Evolutionary conservation across 1,140 invertebrate species (phyloP).

Genomic region (Camponotus floridanus): DNA sequence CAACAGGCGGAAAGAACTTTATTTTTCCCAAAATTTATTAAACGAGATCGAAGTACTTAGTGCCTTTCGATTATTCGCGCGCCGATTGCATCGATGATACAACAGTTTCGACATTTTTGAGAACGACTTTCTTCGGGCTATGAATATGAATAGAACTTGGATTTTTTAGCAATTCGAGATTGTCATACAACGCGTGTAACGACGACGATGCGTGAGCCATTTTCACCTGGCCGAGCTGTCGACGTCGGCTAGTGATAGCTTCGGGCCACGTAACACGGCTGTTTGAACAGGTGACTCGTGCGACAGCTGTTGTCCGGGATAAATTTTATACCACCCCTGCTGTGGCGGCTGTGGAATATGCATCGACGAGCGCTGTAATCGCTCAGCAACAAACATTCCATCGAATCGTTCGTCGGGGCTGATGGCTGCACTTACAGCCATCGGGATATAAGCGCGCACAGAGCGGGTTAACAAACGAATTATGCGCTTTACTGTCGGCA

Average conservation of each 20-base stretch:
- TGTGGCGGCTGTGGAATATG: slow-evolving; percentile 33
- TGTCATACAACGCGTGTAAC: slow-evolving; percentile 37
- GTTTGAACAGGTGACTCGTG: slow-evolving; percentile 73
- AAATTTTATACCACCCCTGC: slow-evolving; percentile 71
- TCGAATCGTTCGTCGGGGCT: background rate
- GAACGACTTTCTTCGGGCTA: background rate
- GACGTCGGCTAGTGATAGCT: slow-evolving; percentile 60
- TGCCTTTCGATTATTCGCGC: background rate
- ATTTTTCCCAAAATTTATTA: background rate
- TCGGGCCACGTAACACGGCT: slow-evolving; percentile 68
- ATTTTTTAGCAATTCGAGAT: slow-evolving; percentile 54
- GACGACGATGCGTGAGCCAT: slow-evolving; percentile 39
- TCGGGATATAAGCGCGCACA: slow-evolving; percentile 12
- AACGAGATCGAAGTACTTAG: background rate
- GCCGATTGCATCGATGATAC: background rate
- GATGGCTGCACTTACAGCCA: slow-evolving; percentile 49
- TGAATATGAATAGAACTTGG: slow-evolving; percentile 22
- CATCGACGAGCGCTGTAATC: slow-evolving; percentile 63
- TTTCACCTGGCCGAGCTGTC: slow-evolving; percentile 66
- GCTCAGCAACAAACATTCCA: slow-evolving; percentile 61
- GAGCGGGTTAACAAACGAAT: slow-evolving; percentile 37
- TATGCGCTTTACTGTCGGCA: slow-evolving; percentile 39
- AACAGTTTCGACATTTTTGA: background rate
- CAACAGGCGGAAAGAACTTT: background rate
- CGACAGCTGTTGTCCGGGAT: slow-evolving; percentile 71